Base-by-base conservation (phyloP, 2,797 vertebrate species). In the Galago senegalensis region DNA sequence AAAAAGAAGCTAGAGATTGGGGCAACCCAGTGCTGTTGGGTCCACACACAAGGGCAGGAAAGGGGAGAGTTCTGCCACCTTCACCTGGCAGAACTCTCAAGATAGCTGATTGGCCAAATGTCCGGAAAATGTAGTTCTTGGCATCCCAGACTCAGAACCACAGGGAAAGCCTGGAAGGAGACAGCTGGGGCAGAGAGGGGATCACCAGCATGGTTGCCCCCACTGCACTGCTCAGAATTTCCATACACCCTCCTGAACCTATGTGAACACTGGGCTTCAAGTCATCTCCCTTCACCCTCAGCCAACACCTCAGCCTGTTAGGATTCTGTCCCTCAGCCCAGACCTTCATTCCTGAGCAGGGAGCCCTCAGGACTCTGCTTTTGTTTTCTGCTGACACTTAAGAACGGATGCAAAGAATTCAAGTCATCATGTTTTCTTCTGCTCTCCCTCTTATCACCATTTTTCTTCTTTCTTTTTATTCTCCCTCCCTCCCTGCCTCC, bases 81-180 rank as follows among this genome's bases (percentile, higher is more conserved):
- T 65, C 6, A 5, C 2, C 13, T 20, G 25, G 40, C 9, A 46
- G 61, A 63, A 27, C 16, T 58, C 29, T 46, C 29, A 21, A 87
- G 10, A 29, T 1, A 58, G 60, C 1, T 20, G 37, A 37, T 6
- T 34, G 40, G 37, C 13, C 23, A 81, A 75, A 69, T 37, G 0
- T 14, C 25, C 75, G 31, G 34, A 31, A 25, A 90, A 37, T 6
- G 6, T 13, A 10, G 7, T 76, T 67, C 18, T 82, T 29, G n/a
- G 34, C 1, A 6, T n/a, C 1, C 0, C 20, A 31, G 56, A 14
- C 37, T 84, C 56, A 29, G 34, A 60, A 34, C 0, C 2, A 1
- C n/a, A 16, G 65, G 77, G 23, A 18, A 43, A 79, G 5, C 4
- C 25, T 40, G 40, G 11, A 37, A 82, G 60, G 31, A 37, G 25